Conservation (phyloP, 2,113 vertebrate genomes). For the Elachura formosa region DNA sequence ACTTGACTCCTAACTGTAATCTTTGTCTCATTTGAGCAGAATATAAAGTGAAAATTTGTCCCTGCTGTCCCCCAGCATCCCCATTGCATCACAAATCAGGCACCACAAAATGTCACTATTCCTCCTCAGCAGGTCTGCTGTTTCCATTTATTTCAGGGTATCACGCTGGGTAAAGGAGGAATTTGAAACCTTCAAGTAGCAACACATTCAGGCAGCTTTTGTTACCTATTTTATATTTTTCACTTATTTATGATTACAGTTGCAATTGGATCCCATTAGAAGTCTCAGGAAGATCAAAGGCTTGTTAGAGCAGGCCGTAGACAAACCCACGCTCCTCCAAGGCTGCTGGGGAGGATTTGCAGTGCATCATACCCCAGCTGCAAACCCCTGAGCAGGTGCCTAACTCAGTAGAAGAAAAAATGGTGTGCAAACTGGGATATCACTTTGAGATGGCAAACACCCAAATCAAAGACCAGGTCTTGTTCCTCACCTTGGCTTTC, state of each 20-base stretch:
- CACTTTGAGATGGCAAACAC: not conserved
- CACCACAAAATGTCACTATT: not conserved
- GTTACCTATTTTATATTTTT: constrained; percentile 28
- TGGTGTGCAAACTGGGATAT: fast-evolving
- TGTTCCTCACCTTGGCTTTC: not conserved
- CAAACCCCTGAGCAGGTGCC: not conserved
- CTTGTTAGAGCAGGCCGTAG: not conserved
- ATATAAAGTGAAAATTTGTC: constrained; percentile 65
- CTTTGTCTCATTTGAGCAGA: constrained; percentile 61
- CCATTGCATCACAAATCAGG: constrained; percentile 39
- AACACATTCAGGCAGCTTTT: not conserved
- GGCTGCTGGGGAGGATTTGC: not conserved
- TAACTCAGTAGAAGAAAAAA: not conserved
- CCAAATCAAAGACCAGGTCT: not conserved
- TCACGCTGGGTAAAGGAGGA: not conserved
- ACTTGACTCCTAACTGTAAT: constrained; percentile 65
- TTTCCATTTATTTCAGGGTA: not conserved
- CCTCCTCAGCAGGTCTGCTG: constrained; percentile 1
- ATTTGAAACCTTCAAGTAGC: not conserved
- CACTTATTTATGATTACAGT: not conserved
- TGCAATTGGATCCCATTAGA: constrained; percentile 16
- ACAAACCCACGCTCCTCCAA: not conserved
- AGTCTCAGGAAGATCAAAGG: constrained; percentile 12
- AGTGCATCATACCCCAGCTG: not conserved
- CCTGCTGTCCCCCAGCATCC: not conserved